Evolutionary conservation across 1,140 invertebrate genomes (phyloP).

Genomic region (Hycleus cichorii): DNA sequence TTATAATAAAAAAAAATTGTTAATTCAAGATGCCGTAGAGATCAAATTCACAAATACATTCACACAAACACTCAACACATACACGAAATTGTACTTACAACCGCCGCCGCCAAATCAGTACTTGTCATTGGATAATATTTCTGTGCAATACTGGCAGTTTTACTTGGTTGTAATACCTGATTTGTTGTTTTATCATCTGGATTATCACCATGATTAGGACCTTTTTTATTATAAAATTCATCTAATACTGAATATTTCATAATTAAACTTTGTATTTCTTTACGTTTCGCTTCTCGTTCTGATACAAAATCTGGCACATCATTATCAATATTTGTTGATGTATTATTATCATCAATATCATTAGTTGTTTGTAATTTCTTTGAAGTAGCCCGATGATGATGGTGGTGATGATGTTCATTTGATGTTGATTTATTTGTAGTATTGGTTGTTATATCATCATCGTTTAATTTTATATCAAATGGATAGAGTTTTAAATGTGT

Average conservation of each 20-base stretch:
- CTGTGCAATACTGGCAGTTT: conserved; percentile 28
- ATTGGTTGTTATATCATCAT: neutral
- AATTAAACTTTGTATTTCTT: conserved; percentile 72
- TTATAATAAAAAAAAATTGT: too few relatives aligned
- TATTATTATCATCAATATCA: conserved; percentile 45
- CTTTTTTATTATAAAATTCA: conserved; percentile 48
- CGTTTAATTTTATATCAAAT: conserved; percentile 40
- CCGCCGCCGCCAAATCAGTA: conserved; percentile 17
- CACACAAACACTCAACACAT: too few relatives aligned
- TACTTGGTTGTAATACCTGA: too few relatives aligned
- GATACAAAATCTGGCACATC: conserved; percentile 48
- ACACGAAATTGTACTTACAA: conserved; percentile 40
- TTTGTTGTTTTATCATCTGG: too few relatives aligned
- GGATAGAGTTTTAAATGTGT: conserved; percentile 41
- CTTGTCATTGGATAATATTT: conserved; percentile 30
- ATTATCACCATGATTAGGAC: too few relatives aligned
- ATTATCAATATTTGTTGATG: conserved; percentile 33
- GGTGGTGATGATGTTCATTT: neutral
- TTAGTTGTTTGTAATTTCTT: neutral
- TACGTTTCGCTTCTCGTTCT: conserved; percentile 66
- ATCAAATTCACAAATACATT: too few relatives aligned
- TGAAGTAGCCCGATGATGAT: too few relatives aligned
- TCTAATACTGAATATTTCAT: conserved; percentile 68
- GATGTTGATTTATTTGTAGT: neutral
- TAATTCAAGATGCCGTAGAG: too few relatives aligned